These are phyloP conservation scores for Emmelina monodactyla DNA, from an alignment of 2,888 invertebrate species.

Conservation along the genomic window DNA sequence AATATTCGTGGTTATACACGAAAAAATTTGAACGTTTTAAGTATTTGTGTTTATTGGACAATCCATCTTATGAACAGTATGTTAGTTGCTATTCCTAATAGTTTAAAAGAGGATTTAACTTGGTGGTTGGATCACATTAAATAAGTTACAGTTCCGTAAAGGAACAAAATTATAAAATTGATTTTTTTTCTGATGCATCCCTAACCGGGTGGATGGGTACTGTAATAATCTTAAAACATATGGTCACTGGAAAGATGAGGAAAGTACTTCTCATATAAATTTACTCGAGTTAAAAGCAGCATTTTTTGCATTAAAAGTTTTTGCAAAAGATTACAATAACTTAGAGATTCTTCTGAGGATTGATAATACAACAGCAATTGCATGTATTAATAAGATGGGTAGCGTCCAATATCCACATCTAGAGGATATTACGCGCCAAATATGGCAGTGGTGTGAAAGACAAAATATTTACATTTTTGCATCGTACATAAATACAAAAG, in stretches of 20 bases:
- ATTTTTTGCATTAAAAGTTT: constrained; percentile 1
- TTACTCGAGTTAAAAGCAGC: constrained; percentile 1
- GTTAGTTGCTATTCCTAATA: not conserved
- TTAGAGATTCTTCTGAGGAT: not conserved
- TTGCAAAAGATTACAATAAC: not conserved
- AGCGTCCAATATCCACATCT: constrained; percentile 1
- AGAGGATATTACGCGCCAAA: not conserved
- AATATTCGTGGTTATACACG: not conserved
- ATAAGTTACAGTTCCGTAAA: not conserved
- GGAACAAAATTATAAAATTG: not conserved
- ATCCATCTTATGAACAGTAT: not conserved
- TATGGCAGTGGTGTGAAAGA: not conserved
- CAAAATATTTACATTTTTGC: not conserved
- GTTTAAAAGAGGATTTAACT: not conserved
- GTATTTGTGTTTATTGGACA: not conserved
- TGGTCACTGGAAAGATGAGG: constrained; percentile 2
- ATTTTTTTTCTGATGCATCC: constrained; percentile 1
- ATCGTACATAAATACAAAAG: not conserved
- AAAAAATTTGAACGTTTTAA: not conserved
- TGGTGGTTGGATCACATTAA: not conserved
- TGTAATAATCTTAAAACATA: not conserved
- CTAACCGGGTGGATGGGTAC: not conserved
- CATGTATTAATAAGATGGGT: not conserved
- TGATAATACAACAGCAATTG: constrained; percentile 3
- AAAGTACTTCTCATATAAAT: not conserved